Percentiles rank a stretch among this genome's conserved stretches.
Conservation (phyloP, 2,113 vertebrate species). For the Micronisus gabar region DNA sequence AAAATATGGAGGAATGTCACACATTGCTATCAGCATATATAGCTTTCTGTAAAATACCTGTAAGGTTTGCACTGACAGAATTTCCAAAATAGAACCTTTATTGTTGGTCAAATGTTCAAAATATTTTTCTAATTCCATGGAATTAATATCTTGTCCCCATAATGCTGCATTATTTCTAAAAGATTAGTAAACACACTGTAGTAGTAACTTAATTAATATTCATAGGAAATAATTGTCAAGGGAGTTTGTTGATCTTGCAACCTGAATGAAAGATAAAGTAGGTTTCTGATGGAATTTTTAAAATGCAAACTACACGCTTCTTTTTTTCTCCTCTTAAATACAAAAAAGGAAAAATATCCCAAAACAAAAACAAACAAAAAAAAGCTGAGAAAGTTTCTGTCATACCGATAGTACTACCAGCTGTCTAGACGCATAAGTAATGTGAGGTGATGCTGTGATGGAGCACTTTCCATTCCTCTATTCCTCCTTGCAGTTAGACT, state of each 20-base stretch:
- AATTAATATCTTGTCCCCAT: not conserved
- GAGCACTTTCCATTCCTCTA: not conserved
- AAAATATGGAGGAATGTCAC: not conserved
- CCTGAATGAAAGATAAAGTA: conserved; percentile 67
- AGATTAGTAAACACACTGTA: conserved; percentile 55
- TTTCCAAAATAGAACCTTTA: not conserved
- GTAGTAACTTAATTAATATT: conserved; percentile 73
- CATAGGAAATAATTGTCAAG: conserved; percentile 67
- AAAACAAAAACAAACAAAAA: not conserved
- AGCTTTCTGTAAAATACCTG: conserved; percentile 13
- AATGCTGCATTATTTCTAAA: conserved; percentile 59
- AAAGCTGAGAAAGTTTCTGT: not conserved
- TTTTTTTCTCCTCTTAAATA: not conserved
- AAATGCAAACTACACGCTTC: not conserved
- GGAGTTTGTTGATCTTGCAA: conserved; percentile 64
- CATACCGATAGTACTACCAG: not conserved
- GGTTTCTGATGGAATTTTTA: conserved; percentile 40
- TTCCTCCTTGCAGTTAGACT: not conserved
- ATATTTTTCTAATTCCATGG: conserved; percentile 43
- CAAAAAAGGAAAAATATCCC: not conserved
- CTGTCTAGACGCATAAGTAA: not conserved
- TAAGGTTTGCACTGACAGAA: not conserved
- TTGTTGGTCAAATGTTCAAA: conserved; percentile 49
- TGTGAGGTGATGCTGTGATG: not conserved
- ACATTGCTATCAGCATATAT: not conserved